Conservation (phyloP, 30 jellyfish, hydroid and myxozoan species). For the Aurelia aurita region DNA sequence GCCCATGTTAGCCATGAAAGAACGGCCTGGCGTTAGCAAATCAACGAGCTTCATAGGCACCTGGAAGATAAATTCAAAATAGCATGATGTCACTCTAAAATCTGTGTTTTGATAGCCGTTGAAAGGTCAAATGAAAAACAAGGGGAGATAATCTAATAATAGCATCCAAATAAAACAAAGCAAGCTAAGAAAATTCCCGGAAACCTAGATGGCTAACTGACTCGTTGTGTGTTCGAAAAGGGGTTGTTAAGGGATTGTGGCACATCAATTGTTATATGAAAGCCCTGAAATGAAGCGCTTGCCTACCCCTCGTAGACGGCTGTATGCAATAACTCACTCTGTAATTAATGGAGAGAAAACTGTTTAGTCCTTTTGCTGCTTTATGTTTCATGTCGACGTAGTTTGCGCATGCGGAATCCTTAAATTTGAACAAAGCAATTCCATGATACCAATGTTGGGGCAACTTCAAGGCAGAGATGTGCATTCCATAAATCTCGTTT, state of each 20-base stretch:
- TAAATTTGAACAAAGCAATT: slow-evolving; percentile 36
- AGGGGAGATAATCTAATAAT: too few relatives aligned
- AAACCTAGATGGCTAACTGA: too few relatives aligned
- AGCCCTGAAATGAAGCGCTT: background rate
- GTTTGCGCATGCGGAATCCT: slow-evolving; percentile 40
- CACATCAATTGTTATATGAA: background rate
- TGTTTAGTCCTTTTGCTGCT: slow-evolving; percentile 2
- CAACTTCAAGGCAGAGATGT: slow-evolving; percentile 61
- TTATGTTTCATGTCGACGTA: slow-evolving; percentile 31
- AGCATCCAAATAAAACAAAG: too few relatives aligned
- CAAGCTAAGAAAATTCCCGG: too few relatives aligned
- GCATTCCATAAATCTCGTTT: slow-evolving; percentile 63
- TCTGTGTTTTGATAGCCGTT: too few relatives aligned
- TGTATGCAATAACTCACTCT: slow-evolving; percentile 22
- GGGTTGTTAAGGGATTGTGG: too few relatives aligned
- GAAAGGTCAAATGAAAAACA: too few relatives aligned
- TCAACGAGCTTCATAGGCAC: slow-evolving; percentile 67
- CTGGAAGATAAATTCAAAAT: background rate
- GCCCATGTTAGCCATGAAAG: slow-evolving; percentile 47
- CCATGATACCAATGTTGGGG: slow-evolving; percentile 78
- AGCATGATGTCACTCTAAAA: too few relatives aligned
- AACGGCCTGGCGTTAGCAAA: slow-evolving; percentile 23
- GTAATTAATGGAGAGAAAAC: slow-evolving; percentile 43
- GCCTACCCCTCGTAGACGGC: background rate
- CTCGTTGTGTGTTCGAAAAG: too few relatives aligned